A percentile compares a stretch with the other conserved stretches of the same genome.
phyloP scores from a whole-genome alignment of 92 coral and sea anemone genomes.

The Virgularia gustaviana region DNA sequence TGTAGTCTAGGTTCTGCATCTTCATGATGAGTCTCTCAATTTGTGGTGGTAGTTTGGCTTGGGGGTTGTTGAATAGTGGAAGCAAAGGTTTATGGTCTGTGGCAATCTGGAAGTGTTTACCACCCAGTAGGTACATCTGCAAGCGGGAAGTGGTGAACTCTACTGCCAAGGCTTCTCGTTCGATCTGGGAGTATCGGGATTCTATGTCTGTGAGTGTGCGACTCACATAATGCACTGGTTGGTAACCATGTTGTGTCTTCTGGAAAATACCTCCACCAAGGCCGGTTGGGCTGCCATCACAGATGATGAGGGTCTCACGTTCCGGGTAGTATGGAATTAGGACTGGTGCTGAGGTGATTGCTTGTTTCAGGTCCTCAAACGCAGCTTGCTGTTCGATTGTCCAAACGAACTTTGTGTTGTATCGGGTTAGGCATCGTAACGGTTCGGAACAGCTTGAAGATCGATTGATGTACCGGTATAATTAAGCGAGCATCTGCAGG shows the following conservation, averaged over 20 bases:
- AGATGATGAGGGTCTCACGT: constrained; percentile 46
- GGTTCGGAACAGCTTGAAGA: constrained; percentile 54
- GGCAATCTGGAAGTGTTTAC: constrained; percentile 42
- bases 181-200: constrained; percentile 53
- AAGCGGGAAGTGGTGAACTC: constrained; percentile 50
- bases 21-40: constrained; percentile 52
- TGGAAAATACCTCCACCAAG: constrained; percentile 55
- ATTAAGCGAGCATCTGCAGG: constrained; percentile 55
- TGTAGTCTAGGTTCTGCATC: constrained; percentile 45
- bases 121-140: constrained; percentile 56
- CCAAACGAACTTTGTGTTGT: constrained; percentile 40
- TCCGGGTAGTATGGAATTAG: constrained; percentile 43
- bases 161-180: constrained; percentile 52
- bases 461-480: constrained; percentile 43
- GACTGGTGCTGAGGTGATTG: constrained; percentile 42
- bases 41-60: constrained; percentile 45
- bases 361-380: constrained; percentile 35
- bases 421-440: constrained; percentile 41
- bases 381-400: constrained; percentile 16
- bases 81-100: constrained; percentile 44
- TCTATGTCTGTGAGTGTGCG: constrained; percentile 55
- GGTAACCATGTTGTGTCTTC: constrained; percentile 52
- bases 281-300: constrained; percentile 51
- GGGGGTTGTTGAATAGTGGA: constrained; percentile 49
- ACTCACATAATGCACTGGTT: constrained; percentile 62